phyloP scores from a whole-genome alignment of 2,797 vertebrate species.

The Macropus fuliginosus region DNA sequence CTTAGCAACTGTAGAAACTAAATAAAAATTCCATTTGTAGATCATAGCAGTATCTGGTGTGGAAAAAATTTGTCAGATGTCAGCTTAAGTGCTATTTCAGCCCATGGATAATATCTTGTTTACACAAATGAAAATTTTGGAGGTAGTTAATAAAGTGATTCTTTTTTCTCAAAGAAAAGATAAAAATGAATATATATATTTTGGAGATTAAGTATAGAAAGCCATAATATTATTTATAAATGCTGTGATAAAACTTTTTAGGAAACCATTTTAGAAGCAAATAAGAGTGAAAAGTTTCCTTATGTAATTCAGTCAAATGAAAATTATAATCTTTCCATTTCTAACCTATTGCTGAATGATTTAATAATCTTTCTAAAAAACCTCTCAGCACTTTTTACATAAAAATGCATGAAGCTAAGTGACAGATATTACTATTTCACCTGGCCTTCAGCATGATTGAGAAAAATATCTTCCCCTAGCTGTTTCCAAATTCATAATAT shows the following conservation, averaged over 20 bases:
- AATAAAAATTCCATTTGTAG: conserved; percentile 23
- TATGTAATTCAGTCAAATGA: background rate
- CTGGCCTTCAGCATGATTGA: background rate
- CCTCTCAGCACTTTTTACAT: background rate
- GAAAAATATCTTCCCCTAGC: background rate
- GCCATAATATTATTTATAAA: background rate
- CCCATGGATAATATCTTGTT: background rate
- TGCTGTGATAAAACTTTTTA: background rate
- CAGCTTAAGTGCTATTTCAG: conserved; percentile 33
- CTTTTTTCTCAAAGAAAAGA: background rate
- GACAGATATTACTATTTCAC: background rate
- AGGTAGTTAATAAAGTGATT: background rate
- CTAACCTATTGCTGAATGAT: conserved; percentile 5
- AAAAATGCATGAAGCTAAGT: background rate
- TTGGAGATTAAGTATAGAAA: background rate
- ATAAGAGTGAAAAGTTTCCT: background rate
- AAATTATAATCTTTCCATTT: background rate
- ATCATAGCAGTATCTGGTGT: background rate
- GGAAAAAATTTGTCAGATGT: background rate
- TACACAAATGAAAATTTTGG: background rate
- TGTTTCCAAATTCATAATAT: conserved; percentile 14
- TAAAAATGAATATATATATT: background rate
- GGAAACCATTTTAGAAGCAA: conserved; percentile 12
- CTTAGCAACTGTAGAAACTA: background rate
- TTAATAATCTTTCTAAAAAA: conserved; percentile 15